Conservation (phyloP, 2,113 vertebrate species). For the Podarcis cretensis region DNA sequence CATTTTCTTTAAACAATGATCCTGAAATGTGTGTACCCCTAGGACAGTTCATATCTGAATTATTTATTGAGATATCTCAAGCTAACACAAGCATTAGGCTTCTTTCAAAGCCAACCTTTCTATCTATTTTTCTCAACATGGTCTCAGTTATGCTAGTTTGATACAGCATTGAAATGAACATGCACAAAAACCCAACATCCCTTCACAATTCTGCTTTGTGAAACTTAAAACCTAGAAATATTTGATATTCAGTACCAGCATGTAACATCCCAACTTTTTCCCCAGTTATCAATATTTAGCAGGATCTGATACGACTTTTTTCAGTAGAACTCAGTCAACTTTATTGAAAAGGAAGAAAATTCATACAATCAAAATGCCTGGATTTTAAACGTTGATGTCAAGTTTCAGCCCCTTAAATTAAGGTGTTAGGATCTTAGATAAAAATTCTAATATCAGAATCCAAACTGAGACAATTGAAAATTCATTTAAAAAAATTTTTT, state of each 20-base stretch:
- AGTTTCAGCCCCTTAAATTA: not conserved
- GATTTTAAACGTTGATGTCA: not conserved
- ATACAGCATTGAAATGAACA: not conserved
- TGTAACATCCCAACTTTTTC: not conserved
- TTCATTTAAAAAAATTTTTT: not conserved
- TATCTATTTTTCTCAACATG: not conserved
- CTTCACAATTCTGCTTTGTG: not conserved
- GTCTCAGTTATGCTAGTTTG: not conserved
- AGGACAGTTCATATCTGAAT: not conserved
- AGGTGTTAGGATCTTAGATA: not conserved
- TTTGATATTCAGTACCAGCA: too few relatives aligned
- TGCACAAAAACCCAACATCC: not conserved
- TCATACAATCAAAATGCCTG: not conserved
- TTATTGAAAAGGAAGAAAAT: not conserved
- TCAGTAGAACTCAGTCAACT: not conserved
- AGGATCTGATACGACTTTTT: not conserved
- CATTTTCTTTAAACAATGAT: not conserved
- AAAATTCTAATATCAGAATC: not conserved
- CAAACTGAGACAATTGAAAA: not conserved
- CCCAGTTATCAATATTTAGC: too few relatives aligned
- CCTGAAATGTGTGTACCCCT: not conserved
- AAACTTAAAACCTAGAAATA: not conserved
- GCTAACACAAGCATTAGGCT: not conserved
- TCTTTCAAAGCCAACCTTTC: not conserved
- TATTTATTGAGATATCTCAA: not conserved